These are phyloP conservation scores for Apamea epomidion DNA, from an alignment of 2,888 invertebrate genomes.

Conservation along the genomic window DNA sequence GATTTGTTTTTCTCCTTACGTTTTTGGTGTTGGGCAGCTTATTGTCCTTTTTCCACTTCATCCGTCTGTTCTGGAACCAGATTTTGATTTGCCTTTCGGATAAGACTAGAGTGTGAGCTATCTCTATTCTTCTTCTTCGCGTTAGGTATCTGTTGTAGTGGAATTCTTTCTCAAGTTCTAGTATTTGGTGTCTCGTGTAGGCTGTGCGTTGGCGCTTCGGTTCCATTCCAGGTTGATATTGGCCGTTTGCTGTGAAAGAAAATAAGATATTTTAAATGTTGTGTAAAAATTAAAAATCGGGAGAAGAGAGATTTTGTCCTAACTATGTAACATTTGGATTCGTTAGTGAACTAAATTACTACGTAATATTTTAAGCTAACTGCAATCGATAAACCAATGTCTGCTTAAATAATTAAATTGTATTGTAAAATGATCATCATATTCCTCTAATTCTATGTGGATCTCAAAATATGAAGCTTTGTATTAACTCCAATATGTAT, in stretches of 20 bases:
- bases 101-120: slow-evolving; percentile 98
- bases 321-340: neutral
- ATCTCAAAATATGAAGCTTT: neutral
- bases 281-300: neutral
- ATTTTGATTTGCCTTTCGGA: slow-evolving; percentile 97
- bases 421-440: neutral
- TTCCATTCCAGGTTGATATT: slow-evolving; percentile 97
- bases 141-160: slow-evolving; percentile 99
- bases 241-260: slow-evolving; percentile 94
- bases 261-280: slow-evolving; percentile 51
- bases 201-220: slow-evolving; percentile 99
- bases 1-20: slow-evolving; percentile 94
- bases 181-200: slow-evolving; percentile 99
- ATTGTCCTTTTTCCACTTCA: slow-evolving; percentile 95
- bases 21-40: slow-evolving; percentile 96
- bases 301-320: neutral
- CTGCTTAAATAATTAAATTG: neutral
- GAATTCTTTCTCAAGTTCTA: slow-evolving; percentile 99
- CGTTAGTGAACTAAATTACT: neutral
- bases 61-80: slow-evolving; percentile 96
- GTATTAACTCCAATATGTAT: neutral
- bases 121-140: slow-evolving; percentile 98
- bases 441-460: neutral
- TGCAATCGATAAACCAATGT: neutral
- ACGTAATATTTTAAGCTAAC: neutral